Evolutionary conservation across 1,140 invertebrate genomes (phyloP).

Genomic region (Camponotus vicinus): DNA sequence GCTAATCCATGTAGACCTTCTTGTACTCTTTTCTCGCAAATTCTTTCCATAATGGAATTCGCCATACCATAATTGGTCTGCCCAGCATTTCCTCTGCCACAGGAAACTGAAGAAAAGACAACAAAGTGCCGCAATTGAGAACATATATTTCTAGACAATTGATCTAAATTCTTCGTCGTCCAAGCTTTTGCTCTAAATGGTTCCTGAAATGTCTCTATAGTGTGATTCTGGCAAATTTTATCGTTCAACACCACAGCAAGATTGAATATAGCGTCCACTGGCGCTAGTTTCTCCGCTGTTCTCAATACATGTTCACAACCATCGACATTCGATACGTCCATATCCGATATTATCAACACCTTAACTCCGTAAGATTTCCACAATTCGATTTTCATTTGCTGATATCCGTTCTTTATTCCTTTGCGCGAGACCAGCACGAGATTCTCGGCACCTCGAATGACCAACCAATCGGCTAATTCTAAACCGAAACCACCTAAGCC

Average conservation of each 20-base stretch:
- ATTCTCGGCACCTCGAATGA: constrained; percentile 90
- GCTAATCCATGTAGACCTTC: constrained; percentile 87
- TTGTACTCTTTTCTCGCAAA: constrained; percentile 86
- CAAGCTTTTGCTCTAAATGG: constrained; percentile 86
- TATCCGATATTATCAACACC: constrained; percentile 84
- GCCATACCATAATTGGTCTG: constrained; percentile 91
- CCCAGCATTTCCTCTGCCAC: constrained; percentile 92
- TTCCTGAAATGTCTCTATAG: constrained; percentile 83
- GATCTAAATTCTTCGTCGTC: constrained; percentile 85
- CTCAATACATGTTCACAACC: constrained; percentile 87
- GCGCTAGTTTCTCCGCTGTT: constrained; percentile 87
- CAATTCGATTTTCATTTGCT: constrained; percentile 85
- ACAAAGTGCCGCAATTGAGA: constrained; percentile 86
- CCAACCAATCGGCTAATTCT: constrained; percentile 92
- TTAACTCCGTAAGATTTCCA: constrained; percentile 87
- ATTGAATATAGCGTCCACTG: constrained; percentile 92
- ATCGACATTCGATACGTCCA: constrained; percentile 83
- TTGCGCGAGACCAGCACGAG: constrained; percentile 90
- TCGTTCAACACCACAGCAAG: constrained; percentile 90
- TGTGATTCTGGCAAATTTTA: constrained; percentile 86
- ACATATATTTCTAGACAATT: constrained; percentile 85
- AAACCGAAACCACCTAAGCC: constrained; percentile 94
- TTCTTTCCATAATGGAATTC: constrained; percentile 88
- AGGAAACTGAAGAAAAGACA: constrained; percentile 92
- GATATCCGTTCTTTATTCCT: constrained; percentile 90